A percentile compares a stretch with the other conserved stretches of the same genome.
These are phyloP conservation scores for Tokudaia muenninki DNA, from an alignment of 2,797 vertebrate genomes.

Conservation along the genomic window DNA sequence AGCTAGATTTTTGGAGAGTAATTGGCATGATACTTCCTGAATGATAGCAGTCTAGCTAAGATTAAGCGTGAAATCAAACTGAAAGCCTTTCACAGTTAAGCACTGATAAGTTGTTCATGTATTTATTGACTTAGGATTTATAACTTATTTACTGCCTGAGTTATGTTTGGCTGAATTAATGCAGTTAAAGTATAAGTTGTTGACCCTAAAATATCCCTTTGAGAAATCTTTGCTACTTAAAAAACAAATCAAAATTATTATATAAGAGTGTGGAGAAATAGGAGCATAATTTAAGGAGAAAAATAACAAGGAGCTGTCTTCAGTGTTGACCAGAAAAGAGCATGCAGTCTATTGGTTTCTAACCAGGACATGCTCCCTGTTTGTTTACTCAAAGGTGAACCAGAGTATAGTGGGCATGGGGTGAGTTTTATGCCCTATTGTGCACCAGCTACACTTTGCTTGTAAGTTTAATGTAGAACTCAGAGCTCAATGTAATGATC, in stretches of 20 bases:
- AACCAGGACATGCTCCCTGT: background rate
- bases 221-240: background rate
- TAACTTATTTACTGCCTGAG: slow-evolving; percentile 4
- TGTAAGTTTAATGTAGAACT: background rate
- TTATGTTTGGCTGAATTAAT: slow-evolving; percentile 22
- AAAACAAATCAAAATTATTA: background rate
- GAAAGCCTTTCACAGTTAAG: background rate
- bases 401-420: background rate
- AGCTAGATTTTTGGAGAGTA: background rate
- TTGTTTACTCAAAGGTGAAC: background rate
- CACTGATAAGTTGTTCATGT: background rate
- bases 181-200: background rate
- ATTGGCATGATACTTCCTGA: slow-evolving; percentile 9
- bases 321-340: background rate
- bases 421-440: background rate
- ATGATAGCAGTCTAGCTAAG: slow-evolving; percentile 3
- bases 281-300: background rate
- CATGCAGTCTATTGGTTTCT: background rate
- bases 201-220: slow-evolving; percentile 6
- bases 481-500: background rate
- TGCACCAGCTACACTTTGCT: background rate
- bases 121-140: background rate
- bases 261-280: background rate
- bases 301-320: background rate
- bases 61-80: slow-evolving; percentile 56